Conservation (phyloP, 2,797 vertebrate genomes). For the Tragelaphus oryx region DNA sequence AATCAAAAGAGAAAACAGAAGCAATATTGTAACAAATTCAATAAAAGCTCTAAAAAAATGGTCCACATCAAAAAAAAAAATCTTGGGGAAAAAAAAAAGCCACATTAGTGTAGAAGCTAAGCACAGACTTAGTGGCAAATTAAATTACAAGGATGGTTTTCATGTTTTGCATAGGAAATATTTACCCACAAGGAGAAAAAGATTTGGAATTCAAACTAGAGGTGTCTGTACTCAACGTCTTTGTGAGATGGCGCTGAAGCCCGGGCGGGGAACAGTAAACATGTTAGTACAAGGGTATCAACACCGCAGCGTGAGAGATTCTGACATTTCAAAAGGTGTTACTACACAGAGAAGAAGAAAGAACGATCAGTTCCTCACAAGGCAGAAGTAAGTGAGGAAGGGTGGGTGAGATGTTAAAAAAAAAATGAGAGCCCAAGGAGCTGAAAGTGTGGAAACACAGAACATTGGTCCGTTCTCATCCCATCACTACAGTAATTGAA, state of each 20-base stretch:
- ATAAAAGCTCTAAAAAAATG: neutral
- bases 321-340: slow-evolving; percentile 66
- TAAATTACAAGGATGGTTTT: neutral
- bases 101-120: neutral
- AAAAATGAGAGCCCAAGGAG: neutral
- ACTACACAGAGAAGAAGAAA: slow-evolving; percentile 40
- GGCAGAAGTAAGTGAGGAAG: neutral
- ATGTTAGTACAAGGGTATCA: slow-evolving; percentile 3
- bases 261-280: slow-evolving; percentile 4
- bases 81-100: neutral
- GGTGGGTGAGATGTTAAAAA: neutral
- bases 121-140: neutral
- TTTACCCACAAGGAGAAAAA: slow-evolving; percentile 40
- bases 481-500: neutral
- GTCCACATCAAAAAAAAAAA: neutral
- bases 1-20: neutral
- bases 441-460: neutral
- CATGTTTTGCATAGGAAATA: slow-evolving; percentile 25
- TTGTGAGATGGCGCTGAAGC: neutral
- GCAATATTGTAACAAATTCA: neutral
- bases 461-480: neutral
- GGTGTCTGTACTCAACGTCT: neutral
- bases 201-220: slow-evolving; percentile 43
- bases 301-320: neutral
- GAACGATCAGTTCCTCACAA: neutral